Evolutionary conservation across 2,797 vertebrate genomes (phyloP), one percentile per base, ranked within the genome.

Genomic region (Siniperca undulata): DNA sequence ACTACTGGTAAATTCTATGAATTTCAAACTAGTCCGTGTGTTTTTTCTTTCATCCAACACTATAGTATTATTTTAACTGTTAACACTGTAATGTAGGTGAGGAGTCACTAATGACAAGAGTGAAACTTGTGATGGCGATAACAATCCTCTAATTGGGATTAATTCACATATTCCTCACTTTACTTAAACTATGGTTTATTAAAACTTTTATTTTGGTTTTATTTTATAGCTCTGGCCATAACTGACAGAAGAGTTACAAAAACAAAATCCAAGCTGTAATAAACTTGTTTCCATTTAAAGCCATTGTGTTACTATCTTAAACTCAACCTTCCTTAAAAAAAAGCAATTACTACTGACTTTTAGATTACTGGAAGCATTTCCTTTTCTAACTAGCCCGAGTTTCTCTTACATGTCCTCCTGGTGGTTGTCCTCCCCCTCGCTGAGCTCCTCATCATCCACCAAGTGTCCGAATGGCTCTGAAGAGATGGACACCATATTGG

Each of bases 401-500:
- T 55, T 1, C 38, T 70, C 96, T 91, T 96, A 99, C 98, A 97
- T 99, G 68, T 98, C 97, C 11, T 98, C 97, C 4, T 95, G 96
- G 61, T 95, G 97, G 91, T 93, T 96, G n/a, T 99, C 98, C 86
- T 99, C 98, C 2, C 96, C 96, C 74, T 99, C 98, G 60, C 98
- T 99, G 78, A 97, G 95, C 61, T 99, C 98, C 1, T 99, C 98
- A 2, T 99, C 98, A 5, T 99, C 98, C 89, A 97, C 97, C 93
- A 99, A 93, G 91, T 99, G 98, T 36, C 98, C 98, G 19, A 99
- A 99, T 1, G 98, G 98, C 94, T 99, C 98, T 0, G 98, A 99
- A 86, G 98, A 99, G 95, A 99, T 99, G 89, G 98, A 99, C 84
- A 99, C 98, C 98, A 99, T 99, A 88, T 99, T 99, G 93, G 98